Conservation (phyloP, 2,113 vertebrate species). For the Pangasianodon hypophthalmus region DNA sequence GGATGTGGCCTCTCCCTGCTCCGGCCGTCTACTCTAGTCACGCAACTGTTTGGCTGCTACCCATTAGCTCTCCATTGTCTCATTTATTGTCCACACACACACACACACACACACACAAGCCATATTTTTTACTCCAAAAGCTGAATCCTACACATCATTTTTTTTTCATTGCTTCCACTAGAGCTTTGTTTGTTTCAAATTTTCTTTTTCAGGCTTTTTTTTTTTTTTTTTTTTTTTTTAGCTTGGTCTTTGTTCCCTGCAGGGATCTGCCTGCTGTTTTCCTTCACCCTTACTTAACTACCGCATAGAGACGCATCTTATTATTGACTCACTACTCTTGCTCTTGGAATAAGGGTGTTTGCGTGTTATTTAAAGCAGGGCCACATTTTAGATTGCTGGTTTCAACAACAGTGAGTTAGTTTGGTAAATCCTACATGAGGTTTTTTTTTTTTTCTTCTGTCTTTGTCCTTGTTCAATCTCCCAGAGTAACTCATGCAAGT, state of each 20-base stretch:
- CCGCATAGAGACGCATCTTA: not conserved
- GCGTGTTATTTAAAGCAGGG: slow-evolving; percentile 11
- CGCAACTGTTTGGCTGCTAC: slow-evolving; percentile 57
- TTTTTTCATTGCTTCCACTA: not conserved
- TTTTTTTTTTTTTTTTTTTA: not conserved
- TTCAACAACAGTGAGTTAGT: slow-evolving; percentile 26
- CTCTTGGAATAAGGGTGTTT: not conserved
- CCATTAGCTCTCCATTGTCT: slow-evolving; percentile 42
- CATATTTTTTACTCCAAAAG: slow-evolving; percentile 4
- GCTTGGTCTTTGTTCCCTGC: not conserved
- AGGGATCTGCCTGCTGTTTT: not conserved
- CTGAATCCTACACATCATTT: not conserved
- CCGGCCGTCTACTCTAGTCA: slow-evolving; percentile 63
- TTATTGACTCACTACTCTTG: not conserved
- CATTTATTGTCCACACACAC: slow-evolving; percentile 28
- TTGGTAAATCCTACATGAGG: slow-evolving; percentile 6
- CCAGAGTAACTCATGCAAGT: slow-evolving; percentile 18
- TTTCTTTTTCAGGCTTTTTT: not conserved
- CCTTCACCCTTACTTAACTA: slow-evolving; percentile 1
- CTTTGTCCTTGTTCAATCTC: slow-evolving; percentile 18
- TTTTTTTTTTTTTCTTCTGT: not conserved
- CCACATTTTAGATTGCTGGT: not conserved
- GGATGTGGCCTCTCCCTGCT: slow-evolving; percentile 67
- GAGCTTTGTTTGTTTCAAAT: slow-evolving; percentile 13
- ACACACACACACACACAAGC: slow-evolving; percentile 9